Evolutionary conservation across 2,113 vertebrate species (phyloP).

Genomic region (Phaethon lepturus): DNA sequence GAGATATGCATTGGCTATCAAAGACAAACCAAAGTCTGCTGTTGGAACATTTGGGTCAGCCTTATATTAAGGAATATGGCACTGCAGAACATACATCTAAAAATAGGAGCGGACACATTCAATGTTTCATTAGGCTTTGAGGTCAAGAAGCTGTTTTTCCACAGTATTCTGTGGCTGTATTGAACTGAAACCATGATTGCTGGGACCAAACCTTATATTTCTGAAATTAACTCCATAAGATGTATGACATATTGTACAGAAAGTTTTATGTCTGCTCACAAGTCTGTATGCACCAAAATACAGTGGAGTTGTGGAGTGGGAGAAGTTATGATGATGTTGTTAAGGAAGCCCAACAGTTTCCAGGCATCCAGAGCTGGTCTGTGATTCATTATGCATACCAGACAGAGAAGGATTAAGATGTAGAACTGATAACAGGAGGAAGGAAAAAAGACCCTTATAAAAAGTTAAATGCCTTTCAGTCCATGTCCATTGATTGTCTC

Average conservation of each 20-base stretch:
- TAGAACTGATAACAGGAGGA: slow-evolving; percentile 28
- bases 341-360: not conserved
- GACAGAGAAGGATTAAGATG: slow-evolving; percentile 61
- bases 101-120: slow-evolving; percentile 36
- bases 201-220: not conserved
- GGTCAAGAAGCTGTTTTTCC: slow-evolving; percentile 28
- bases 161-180: not conserved
- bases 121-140: slow-evolving; percentile 34
- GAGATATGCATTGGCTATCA: slow-evolving; percentile 66
- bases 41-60: slow-evolving; percentile 61
- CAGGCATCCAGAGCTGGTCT: slow-evolving; percentile 31
- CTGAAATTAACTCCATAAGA: not conserved
- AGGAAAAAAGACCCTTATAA: not conserved
- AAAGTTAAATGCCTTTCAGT: not conserved
- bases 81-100: not conserved
- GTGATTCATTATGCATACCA: slow-evolving; percentile 61
- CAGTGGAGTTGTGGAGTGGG: not conserved
- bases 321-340: not conserved
- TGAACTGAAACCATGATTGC: not conserved
- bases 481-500: not conserved
- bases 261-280: not conserved
- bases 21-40: slow-evolving; percentile 57
- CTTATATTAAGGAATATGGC: slow-evolving; percentile 47
- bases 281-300: not conserved
- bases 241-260: not conserved